A percentile compares a stretch with the other conserved stretches of the same genome.
Conservation (phyloP, 2,797 vertebrate genomes). For the Onychomys leucogaster region DNA sequence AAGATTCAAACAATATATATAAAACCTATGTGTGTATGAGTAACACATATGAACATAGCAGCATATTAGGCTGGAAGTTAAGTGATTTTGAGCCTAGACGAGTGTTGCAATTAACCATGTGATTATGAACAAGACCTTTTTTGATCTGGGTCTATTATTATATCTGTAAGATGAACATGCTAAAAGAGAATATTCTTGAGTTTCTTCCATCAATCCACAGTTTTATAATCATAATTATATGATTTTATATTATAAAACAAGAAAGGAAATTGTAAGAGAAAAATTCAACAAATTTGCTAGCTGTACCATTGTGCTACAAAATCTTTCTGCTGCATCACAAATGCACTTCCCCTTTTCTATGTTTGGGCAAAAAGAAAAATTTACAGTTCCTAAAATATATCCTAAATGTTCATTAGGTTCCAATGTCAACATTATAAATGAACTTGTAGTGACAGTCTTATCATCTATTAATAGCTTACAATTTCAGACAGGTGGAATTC, state of each 20-base stretch:
- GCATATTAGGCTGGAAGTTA: neutral
- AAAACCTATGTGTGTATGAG: neutral
- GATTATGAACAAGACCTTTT: neutral
- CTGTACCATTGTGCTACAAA: slow-evolving; percentile 68
- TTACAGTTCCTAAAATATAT: slow-evolving; percentile 83
- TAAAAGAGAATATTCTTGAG: neutral
- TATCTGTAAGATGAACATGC: neutral
- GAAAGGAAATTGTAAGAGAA: neutral
- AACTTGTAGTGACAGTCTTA: slow-evolving; percentile 85
- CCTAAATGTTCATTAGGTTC: slow-evolving; percentile 86
- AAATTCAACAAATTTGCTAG: neutral
- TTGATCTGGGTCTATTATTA: neutral
- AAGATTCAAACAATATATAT: neutral
- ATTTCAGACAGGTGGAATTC: slow-evolving; percentile 86
- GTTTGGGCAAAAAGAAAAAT: slow-evolving; percentile 78
- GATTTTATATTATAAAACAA: slow-evolving; percentile 51
- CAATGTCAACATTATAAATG: slow-evolving; percentile 85
- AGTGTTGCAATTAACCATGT: neutral
- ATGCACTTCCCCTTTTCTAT: slow-evolving; percentile 71
- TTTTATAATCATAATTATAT: slow-evolving; percentile 29
- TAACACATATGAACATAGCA: neutral
- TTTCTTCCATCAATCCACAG: slow-evolving; percentile 22
- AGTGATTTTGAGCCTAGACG: neutral
- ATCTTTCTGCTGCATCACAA: slow-evolving; percentile 75
- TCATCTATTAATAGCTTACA: slow-evolving; percentile 87